A percentile compares a stretch with the other conserved stretches of the same genome.
Evolutionary conservation across 2,888 invertebrate genomes (phyloP).

Genomic region (Agrotis ipsilon): DNA sequence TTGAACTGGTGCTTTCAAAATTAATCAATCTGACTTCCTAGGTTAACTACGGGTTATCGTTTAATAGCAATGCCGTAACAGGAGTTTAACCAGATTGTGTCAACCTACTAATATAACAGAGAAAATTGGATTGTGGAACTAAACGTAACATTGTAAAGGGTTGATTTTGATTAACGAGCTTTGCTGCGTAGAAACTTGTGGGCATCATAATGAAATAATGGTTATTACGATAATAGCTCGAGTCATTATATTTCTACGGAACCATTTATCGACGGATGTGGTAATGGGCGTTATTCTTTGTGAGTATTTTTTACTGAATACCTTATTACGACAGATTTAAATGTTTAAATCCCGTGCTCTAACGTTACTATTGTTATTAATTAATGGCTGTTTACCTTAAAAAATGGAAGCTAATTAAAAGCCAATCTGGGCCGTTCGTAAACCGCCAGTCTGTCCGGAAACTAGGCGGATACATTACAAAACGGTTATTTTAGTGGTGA

Average conservation of each 20-base stretch:
- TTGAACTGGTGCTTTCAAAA: slow-evolving; percentile 60
- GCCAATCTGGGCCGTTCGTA: slow-evolving; percentile 18
- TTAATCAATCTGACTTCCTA: slow-evolving; percentile 68
- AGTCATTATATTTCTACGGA: slow-evolving; percentile 40
- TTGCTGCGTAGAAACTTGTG: slow-evolving; percentile 44
- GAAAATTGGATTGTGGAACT: slow-evolving; percentile 43
- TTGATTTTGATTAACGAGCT: slow-evolving; percentile 54
- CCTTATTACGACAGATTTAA: slow-evolving; percentile 28
- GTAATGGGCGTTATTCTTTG: slow-evolving; percentile 20
- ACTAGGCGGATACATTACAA: slow-evolving; percentile 49
- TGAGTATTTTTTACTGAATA: slow-evolving; percentile 13
- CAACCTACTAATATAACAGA: slow-evolving; percentile 37
- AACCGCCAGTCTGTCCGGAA: slow-evolving; percentile 8
- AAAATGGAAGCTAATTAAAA: slow-evolving; percentile 46
- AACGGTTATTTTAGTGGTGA: slow-evolving; percentile 54
- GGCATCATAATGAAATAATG: slow-evolving; percentile 45
- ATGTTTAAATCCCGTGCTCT: slow-evolving; percentile 3
- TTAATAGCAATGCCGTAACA: slow-evolving; percentile 59
- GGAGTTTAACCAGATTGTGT: slow-evolving; percentile 43
- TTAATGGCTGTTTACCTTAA: slow-evolving; percentile 13
- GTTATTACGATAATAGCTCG: slow-evolving; percentile 40
- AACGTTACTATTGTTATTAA: slow-evolving; percentile 8
- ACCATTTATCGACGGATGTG: slow-evolving; percentile 16
- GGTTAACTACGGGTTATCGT: slow-evolving; percentile 64
- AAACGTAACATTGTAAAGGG: slow-evolving; percentile 34